Conservation (phyloP, 2,113 vertebrate species). For the Anguilla japonica region DNA sequence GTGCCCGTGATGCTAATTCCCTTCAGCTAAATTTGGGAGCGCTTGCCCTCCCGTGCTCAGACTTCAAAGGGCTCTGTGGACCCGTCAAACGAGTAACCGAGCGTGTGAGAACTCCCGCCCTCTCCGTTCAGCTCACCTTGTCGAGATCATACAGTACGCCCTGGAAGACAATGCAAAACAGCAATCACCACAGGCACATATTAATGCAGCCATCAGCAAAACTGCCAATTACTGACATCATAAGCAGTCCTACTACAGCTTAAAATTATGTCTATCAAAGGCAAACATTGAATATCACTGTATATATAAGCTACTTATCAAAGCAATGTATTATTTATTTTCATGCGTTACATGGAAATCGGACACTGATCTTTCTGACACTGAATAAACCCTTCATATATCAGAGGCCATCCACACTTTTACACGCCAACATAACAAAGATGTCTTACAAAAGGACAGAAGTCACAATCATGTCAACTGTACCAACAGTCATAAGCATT, state of each 20-base stretch:
- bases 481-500: not conserved
- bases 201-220: constrained; percentile 14
- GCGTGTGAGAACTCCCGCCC: not conserved
- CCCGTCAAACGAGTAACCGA: not conserved
- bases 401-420: too few species aligned
- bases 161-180: constrained; percentile 65
- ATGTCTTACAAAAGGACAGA: not conserved
- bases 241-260: not conserved
- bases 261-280: not conserved
- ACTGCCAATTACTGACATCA: not conserved
- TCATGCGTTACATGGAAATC: not conserved
- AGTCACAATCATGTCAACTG: not conserved
- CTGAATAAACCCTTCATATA: too few species aligned
- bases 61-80: constrained; percentile 17
- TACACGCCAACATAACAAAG: too few species aligned
- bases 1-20: constrained; percentile 6
- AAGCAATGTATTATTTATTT: not conserved
- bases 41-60: not conserved
- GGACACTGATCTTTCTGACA: not conserved
- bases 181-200: constrained; percentile 39
- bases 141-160: constrained; percentile 96
- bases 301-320: not conserved
- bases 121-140: constrained; percentile 78
- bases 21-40: not conserved
- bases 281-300: not conserved